Evolutionary conservation across 2,113 vertebrate species (phyloP).

Genomic region (Willisornis vidua): DNA sequence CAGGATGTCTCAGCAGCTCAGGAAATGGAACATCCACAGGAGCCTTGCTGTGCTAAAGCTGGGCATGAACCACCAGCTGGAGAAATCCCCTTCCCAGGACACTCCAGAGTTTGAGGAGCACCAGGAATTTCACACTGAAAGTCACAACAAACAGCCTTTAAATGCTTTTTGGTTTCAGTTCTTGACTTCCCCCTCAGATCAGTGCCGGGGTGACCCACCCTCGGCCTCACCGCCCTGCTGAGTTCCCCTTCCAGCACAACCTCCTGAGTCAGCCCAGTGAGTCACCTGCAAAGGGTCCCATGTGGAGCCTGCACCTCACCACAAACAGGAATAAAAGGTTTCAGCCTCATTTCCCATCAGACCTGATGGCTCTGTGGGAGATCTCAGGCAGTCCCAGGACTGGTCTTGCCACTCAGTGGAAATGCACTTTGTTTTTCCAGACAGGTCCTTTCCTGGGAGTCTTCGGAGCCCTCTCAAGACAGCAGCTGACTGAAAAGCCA

Average conservation of each 20-base stretch:
- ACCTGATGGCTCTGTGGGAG: neutral
- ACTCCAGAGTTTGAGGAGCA: neutral
- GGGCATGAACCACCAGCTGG: neutral
- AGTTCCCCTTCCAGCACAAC: neutral
- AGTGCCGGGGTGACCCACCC: neutral
- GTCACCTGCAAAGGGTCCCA: neutral
- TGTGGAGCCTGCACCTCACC: neutral
- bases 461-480: neutral
- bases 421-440: neutral
- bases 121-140: neutral
- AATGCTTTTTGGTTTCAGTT: neutral
- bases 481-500: neutral
- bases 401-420: accelerated
- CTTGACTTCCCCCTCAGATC: neutral
- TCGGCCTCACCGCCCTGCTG: neutral
- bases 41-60: accelerated
- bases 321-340: neutral
- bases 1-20: neutral
- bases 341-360: neutral
- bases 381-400: accelerated
- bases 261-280: neutral
- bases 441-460: neutral
- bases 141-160: neutral
- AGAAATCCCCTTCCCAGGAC: neutral
- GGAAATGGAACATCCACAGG: accelerated